Evolutionary conservation across 2,113 vertebrate species (phyloP).

Genomic region (Istiophorus platypterus): DNA sequence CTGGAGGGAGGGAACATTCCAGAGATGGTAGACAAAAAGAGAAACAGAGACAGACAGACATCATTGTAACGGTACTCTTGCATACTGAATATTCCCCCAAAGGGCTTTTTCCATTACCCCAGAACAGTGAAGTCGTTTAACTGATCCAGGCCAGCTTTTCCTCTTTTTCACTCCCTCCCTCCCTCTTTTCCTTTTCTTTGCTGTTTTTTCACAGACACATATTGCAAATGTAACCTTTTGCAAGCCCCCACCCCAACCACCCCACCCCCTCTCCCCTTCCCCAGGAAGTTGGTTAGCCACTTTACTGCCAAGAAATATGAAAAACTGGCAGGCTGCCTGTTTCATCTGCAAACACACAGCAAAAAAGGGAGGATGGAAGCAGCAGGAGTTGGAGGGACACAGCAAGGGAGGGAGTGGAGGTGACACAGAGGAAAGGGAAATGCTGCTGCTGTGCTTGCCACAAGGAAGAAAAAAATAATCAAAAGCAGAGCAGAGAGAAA

Average conservation of each 20-base stretch:
- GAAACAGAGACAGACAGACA: conserved; percentile 68
- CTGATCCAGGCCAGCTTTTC: conserved; percentile 80
- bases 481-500: conserved; percentile 66
- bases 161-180: conserved; percentile 54
- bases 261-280: conserved; percentile 65
- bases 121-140: conserved; percentile 82
- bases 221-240: conserved; percentile 95
- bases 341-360: conserved; percentile 89
- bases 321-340: conserved; percentile 93
- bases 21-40: conserved; percentile 66
- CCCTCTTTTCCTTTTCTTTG: conserved; percentile 69
- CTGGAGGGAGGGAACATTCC: conserved; percentile 59
- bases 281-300: conserved; percentile 88
- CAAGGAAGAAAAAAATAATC: conserved; percentile 66
- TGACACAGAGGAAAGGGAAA: conserved; percentile 75
- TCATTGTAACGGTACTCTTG: conserved; percentile 85
- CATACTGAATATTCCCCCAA: conserved; percentile 86
- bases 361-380: conserved; percentile 68
- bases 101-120: conserved; percentile 92
- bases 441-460: conserved; percentile 69
- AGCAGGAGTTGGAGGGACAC: conserved; percentile 64
- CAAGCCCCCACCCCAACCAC: conserved; percentile 77
- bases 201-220: conserved; percentile 88
- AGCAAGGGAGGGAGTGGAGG: conserved; percentile 65
- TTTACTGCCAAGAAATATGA: conserved; percentile 91